Percentiles rank a stretch among this genome's conserved stretches.
phyloP scores from a whole-genome alignment of 2,888 invertebrate genomes.

The Drosophila paracracens region DNA sequence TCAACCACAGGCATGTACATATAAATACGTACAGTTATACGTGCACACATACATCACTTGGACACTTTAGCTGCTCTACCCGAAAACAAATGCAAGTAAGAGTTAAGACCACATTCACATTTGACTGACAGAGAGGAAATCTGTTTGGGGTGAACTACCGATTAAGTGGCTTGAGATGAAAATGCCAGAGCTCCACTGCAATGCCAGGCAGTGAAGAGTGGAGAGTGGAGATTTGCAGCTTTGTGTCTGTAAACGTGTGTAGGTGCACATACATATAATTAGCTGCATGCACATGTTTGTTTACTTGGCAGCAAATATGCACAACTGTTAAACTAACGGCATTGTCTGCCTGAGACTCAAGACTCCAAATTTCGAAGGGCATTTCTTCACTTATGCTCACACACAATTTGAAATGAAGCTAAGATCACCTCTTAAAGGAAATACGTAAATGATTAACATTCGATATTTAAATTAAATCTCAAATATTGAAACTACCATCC shows the following conservation, averaged over 20 bases:
- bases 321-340: neutral
- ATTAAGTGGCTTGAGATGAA: slow-evolving; percentile 54
- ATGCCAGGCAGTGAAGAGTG: slow-evolving; percentile 6
- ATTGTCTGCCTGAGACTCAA: neutral
- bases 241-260: neutral
- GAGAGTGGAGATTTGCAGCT: neutral
- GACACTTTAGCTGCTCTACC: slow-evolving; percentile 12
- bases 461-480: too few relatives aligned
- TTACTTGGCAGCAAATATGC: neutral
- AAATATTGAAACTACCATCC: too few relatives aligned
- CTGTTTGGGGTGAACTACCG: slow-evolving; percentile 59
- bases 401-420: neutral
- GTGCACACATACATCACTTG: slow-evolving; percentile 15
- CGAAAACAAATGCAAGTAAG: slow-evolving; percentile 36
- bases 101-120: slow-evolving; percentile 65
- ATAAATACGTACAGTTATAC: neutral
- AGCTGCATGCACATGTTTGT: slow-evolving; percentile 6
- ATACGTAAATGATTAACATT: neutral
- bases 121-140: slow-evolving; percentile 52
- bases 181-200: slow-evolving; percentile 25
- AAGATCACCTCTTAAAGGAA: neutral
- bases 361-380: neutral
- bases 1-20: slow-evolving; percentile 7
- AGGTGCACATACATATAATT: slow-evolving; percentile 8
- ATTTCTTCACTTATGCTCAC: neutral